Evolutionary conservation across 2,797 vertebrate genomes (phyloP), one percentile per base, ranked within the genome.

Genomic region (Neosilurus hyrtlii): DNA sequence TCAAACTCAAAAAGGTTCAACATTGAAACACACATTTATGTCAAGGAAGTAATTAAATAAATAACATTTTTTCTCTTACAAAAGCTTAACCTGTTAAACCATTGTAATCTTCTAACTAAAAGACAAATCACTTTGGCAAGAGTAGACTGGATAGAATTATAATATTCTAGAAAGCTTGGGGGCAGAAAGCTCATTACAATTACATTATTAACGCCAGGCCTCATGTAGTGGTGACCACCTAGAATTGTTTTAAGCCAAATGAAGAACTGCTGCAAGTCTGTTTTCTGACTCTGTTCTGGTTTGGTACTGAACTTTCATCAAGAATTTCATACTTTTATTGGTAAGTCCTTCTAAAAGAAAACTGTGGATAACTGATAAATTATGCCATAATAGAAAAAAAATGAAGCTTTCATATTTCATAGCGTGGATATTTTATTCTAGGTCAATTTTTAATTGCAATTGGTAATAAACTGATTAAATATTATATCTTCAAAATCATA

Each of bases 121-220:
- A 12, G 35, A 30, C 26, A 75, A 30, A 24, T 56, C 20, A 80
- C 67, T 72, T 56, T 57, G 11, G 59, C 65, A 57, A 80, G 15
- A 51, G 79, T 24, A 71, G 20, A 52, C 57, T 79, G 52, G 22
- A 87, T 68, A 62, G 26, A 83, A 57, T 62, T 81, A 85, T 16
- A 59, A 79, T 73, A 52, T 59, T 67, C 18, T 65, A 78, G 15
- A 72, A 78, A n/a, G 22, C 78, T 85, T 80, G 74, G 83, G 57
- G 70, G 24, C 20, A 79, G 84, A 80, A 83, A 84, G 80, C 79
- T 87, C 35, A 83, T 87, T 83, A 65, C 37, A 80, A 65, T 65
- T 81, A 11, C 57, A 24, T 75, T n/a, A 77, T 68, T 30, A 24
- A 7, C 6, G 18, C 52, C 14, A 52, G 68, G 65, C 54, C 37